Base-by-base conservation (phyloP, 2,113 vertebrate species). In the Hypocryptadius cinnamomeus region DNA sequence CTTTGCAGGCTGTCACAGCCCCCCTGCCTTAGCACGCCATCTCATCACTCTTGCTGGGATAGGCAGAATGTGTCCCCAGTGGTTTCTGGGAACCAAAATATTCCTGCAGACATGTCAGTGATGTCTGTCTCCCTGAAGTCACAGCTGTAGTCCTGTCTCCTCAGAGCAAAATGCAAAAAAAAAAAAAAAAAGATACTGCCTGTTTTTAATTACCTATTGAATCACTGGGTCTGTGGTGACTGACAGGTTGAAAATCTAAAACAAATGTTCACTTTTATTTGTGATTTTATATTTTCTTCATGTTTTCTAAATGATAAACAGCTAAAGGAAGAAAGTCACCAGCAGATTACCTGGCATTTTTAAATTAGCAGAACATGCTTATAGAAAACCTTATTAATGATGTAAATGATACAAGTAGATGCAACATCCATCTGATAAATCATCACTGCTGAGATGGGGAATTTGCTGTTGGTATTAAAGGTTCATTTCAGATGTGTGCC, bases 351-450 rank as follows among this genome's bases (percentile, higher is more conserved):
- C 76, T 78, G 40, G 22, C 35, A 4, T 45, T 47, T 33, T 89
- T 85, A 51, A 90, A 84, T 95, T 77, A 94, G 42, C 69, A 89
- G 70, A 93, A 65, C 65, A 35, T 35, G 40, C 78, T 90, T 92
- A 65, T 59, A 92, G 80, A 68, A 96, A 96, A 72, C 31, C 10
- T 96, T 94, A 90, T 96, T 97, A 95, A 97, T 97, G 90, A 70
- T 85, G 54, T 87, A 94, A 93, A 79, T 96, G 93, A 88, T 94
- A 68, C 3, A 30, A 95, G 86, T 69, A 87, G 83, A 77, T 90
- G 59, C 37, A 81, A 4, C 95, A 95, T 96, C 80, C 57, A 85
- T 94, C 96, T 96, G 90, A 69, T 15, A 42, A 64, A 45, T 94
- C 66, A 19, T 96, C 96, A 92, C 72, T 92, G 74, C 72, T 68